These are phyloP conservation scores for Bos taurus DNA, from an alignment of 2,113 vertebrate species.

Conservation along the genomic window DNA sequence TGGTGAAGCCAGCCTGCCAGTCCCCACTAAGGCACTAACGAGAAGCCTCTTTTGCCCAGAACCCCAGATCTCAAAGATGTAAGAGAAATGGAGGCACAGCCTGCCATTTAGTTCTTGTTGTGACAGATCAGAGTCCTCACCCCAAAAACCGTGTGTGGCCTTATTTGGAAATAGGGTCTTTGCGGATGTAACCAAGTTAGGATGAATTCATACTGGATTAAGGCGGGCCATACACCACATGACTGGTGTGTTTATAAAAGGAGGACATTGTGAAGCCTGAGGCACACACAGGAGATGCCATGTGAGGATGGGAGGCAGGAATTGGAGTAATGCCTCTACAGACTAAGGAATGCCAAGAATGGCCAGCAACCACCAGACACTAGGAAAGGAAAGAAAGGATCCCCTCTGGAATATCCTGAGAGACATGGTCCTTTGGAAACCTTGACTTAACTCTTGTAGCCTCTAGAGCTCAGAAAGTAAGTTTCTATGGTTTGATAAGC, in stretches of 20 bases:
- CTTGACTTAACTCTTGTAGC: not conserved
- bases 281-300: rapidly evolving
- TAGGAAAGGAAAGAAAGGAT: not conserved
- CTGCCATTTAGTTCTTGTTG: not conserved
- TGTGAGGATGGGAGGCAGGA: rapidly evolving
- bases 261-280: not conserved
- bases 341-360: not conserved
- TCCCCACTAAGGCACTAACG: rapidly evolving
- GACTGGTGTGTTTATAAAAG: not conserved
- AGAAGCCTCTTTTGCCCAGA: not conserved
- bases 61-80: not conserved
- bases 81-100: not conserved
- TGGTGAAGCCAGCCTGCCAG: not conserved
- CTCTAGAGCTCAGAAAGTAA: not conserved
- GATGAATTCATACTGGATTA: not conserved
- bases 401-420: not conserved
- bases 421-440: not conserved
- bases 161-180: not conserved
- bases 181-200: not conserved
- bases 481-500: not conserved
- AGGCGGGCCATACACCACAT: rapidly evolving
- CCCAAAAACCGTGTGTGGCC: not conserved
- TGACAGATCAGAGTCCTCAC: not conserved
- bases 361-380: not conserved
- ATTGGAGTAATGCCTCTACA: not conserved